Base-by-base conservation (phyloP, 1,140 invertebrate genomes). In the Brachionus rotundiformis region DNA sequence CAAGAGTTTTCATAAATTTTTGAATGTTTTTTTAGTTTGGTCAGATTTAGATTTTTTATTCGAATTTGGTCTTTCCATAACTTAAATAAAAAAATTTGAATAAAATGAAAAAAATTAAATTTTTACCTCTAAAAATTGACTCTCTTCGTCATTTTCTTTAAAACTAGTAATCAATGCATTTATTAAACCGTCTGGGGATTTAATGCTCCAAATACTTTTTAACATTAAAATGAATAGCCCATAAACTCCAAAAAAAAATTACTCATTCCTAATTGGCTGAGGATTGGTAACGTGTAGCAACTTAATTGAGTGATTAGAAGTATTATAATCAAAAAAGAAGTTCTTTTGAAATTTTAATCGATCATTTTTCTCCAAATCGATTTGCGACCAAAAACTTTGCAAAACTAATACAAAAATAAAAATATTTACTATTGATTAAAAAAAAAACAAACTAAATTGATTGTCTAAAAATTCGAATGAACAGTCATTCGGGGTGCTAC, bases 61-160 rank as follows among this genome's bases (percentile, higher is more conserved):
- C 81, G 79, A 33, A 82, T 80, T 27, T 44, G n/a, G 29, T 79
- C 47, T 36, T 79, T 36, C 76, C 76, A 79, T 16, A 79, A 1
- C 25, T 76, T 3, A 16, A 27, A 31, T 73, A 73, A 8, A n/a
- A 23, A 33, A 3, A 39, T 19, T 41, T 33, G 19, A 2, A 44
- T 8, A 3, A 33, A 16, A 80, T 76, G 65, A 39, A 54, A 29
- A 81, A 63, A 61, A 8, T 39, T 36, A 36, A 36, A n/a, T n/a
- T n/a, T n/a, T 36, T 80, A 86, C 86, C 83, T 88, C 85, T 65
- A 88, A 82, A 82, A 85, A 87, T 81, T 87, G 85, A 82, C 86
- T 86, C 8, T 88, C 86, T 31, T 87, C 85, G 16, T 84, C 85
- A 81, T 87, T 87, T 71, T 84, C 82, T 75, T 84, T 86, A 19